These are phyloP conservation scores for Bovichtus diacanthus DNA, from an alignment of 2,797 vertebrate genomes.

Conservation along the genomic window DNA sequence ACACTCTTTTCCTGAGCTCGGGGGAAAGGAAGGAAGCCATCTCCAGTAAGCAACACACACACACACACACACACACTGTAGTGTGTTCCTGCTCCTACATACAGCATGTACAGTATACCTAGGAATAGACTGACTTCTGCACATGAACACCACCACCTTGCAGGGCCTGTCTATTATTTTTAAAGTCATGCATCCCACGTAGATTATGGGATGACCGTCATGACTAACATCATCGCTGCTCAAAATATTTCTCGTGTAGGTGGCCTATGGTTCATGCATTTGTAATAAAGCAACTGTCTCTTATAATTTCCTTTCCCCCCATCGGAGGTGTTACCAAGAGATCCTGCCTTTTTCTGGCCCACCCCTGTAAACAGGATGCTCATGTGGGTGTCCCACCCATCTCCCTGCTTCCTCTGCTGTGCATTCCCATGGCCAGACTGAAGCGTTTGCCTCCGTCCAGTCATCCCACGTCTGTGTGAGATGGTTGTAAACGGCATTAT, in stretches of 20 bases:
- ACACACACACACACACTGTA: constrained; percentile 41
- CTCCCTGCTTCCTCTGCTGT: constrained; percentile 51
- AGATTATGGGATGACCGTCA: constrained; percentile 62
- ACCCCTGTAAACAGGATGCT: constrained; percentile 78
- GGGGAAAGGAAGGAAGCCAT: constrained; percentile 76
- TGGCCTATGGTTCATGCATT: constrained; percentile 37
- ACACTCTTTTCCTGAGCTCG: constrained; percentile 67
- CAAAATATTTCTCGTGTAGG: constrained; percentile 60
- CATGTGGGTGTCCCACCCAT: constrained; percentile 64
- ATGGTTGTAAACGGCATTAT: constrained; percentile 51
- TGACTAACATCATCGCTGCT: constrained; percentile 61
- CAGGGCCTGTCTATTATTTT: constrained; percentile 56
- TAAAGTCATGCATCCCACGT: constrained; percentile 43
- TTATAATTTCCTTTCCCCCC: constrained; percentile 37
- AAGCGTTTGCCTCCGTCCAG: constrained; percentile 33
- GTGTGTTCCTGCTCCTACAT: constrained; percentile 58
- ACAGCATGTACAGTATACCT: constrained; percentile 60
- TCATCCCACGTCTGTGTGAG: constrained; percentile 46
- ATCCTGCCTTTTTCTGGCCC: constrained; percentile 31
- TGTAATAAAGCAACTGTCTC: constrained; percentile 47
- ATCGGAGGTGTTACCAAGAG: constrained; percentile 31
- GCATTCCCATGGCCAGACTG: constrained; percentile 55
- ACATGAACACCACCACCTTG: constrained; percentile 60
- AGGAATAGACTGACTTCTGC: constrained; percentile 68
- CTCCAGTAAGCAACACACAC: constrained; percentile 48